Evolutionary conservation across 2,888 invertebrate genomes (phyloP).

Genomic region (Hanleya hanleyi): DNA sequence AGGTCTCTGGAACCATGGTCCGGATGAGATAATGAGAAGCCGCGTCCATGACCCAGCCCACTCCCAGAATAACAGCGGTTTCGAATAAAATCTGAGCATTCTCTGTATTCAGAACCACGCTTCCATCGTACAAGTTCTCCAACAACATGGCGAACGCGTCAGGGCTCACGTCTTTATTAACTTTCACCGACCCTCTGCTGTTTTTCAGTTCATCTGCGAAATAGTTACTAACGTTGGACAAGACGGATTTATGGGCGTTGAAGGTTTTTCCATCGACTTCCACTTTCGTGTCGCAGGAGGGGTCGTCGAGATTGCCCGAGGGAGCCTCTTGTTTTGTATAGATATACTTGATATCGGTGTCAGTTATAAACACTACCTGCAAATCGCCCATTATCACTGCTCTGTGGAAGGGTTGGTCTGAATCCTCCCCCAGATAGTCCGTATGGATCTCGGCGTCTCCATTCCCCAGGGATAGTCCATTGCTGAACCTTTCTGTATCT

Average conservation of each 20-base stretch:
- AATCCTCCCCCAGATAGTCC: not conserved
- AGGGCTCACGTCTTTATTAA: constrained; percentile 67
- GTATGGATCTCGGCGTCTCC: too few species aligned
- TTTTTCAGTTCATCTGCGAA: constrained; percentile 72
- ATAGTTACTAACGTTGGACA: constrained; percentile 69
- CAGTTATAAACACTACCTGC: constrained; percentile 25
- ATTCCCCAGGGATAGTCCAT: not conserved
- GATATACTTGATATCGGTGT: constrained; percentile 67
- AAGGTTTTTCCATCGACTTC: constrained; percentile 65
- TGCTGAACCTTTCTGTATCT: not conserved
- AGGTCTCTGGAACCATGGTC: constrained; percentile 64
- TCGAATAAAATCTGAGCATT: constrained; percentile 69
- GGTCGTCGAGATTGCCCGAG: constrained; percentile 67
- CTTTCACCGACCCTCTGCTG: constrained; percentile 68
- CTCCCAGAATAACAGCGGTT: constrained; percentile 56
- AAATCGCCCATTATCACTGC: not conserved
- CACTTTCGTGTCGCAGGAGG: constrained; percentile 70
- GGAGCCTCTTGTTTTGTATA: constrained; percentile 65
- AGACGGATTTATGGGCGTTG: constrained; percentile 68
- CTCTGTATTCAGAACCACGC: constrained; percentile 63
- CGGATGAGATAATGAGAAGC: constrained; percentile 65
- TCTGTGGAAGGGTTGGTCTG: not conserved
- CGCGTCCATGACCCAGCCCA: constrained; percentile 64
- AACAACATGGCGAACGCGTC: constrained; percentile 67
- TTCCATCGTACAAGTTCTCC: constrained; percentile 73